Conservation (phyloP, 2,888 invertebrate genomes). For the Oscheius sp. region DNA sequence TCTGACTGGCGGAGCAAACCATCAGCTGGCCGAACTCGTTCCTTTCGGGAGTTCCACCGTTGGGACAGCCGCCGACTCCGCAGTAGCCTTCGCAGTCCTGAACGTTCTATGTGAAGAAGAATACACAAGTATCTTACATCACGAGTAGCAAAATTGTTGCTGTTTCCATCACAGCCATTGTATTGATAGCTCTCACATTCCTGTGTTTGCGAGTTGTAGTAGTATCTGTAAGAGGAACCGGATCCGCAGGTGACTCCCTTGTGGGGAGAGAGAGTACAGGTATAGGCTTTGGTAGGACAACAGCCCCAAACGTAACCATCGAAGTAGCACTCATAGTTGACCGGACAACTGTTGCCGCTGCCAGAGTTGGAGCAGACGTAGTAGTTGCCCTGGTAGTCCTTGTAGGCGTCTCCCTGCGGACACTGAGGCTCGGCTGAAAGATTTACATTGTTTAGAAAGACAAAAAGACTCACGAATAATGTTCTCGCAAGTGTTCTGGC, state of each 20-base stretch:
- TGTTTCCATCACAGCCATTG: slow-evolving; percentile 72
- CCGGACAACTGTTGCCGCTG: slow-evolving; percentile 64
- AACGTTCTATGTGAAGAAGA: slow-evolving; percentile 6
- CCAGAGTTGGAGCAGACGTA: slow-evolving; percentile 71
- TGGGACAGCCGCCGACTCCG: slow-evolving; percentile 55
- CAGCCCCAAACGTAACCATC: slow-evolving; percentile 73
- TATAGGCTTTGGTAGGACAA: slow-evolving; percentile 73
- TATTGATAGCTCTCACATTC: slow-evolving; percentile 67
- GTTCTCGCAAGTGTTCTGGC: slow-evolving; percentile 72
- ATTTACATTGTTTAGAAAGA: not conserved
- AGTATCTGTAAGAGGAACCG: slow-evolving; percentile 64
- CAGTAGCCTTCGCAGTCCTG: slow-evolving; percentile 43
- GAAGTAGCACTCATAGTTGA: slow-evolving; percentile 67
- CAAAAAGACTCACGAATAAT: slow-evolving; percentile 63
- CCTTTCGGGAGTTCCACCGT: slow-evolving; percentile 71
- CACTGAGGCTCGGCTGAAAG: slow-evolving; percentile 72
- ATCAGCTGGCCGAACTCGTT: slow-evolving; percentile 71
- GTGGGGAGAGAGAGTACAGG: slow-evolving; percentile 70
- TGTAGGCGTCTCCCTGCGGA: slow-evolving; percentile 73
- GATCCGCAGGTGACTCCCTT: slow-evolving; percentile 72
- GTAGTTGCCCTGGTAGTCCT: slow-evolving; percentile 72
- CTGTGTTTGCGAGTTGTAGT: slow-evolving; percentile 62
- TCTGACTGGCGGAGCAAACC: slow-evolving; percentile 63
- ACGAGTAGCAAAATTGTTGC: slow-evolving; percentile 71
- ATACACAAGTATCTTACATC: slow-evolving; percentile 41